Evolutionary conservation across 2,888 invertebrate genomes (phyloP).

Genomic region (Tenthredo mesomela): DNA sequence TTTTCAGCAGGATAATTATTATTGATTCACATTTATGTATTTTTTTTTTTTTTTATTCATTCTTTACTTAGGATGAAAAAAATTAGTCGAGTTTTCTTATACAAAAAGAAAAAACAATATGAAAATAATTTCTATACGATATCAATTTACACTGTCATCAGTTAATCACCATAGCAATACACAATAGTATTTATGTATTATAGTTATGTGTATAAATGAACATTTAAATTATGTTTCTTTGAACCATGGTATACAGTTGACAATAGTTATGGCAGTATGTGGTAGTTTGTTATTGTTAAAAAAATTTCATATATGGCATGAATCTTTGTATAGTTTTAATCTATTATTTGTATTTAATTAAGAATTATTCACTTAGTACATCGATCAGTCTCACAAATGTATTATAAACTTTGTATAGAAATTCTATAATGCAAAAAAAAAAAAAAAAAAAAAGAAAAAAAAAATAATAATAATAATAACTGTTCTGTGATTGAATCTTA

Average conservation of each 20-base stretch:
- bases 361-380: constrained; percentile 73
- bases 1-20: neutral
- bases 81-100: neutral
- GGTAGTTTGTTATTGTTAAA: constrained; percentile 56
- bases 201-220: neutral
- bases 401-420: constrained; percentile 63
- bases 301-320: constrained; percentile 50
- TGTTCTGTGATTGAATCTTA: constrained; percentile 19
- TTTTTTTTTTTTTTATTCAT: neutral
- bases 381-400: constrained; percentile 77
- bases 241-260: constrained; percentile 52
- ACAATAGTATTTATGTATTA: neutral
- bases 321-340: constrained; percentile 56
- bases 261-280: constrained; percentile 76
- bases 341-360: constrained; percentile 73
- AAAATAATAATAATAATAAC: neutral
- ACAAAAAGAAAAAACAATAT: neutral
- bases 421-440: constrained; percentile 57
- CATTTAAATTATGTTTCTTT: neutral
- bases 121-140: neutral
- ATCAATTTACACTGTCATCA: neutral
- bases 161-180: neutral
- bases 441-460: neutral
- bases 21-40: neutral
- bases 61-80: neutral